A percentile compares a stretch with the other conserved stretches of the same genome.
Conservation (phyloP, 1,140 invertebrate species). For the Andricus grossulariae region DNA sequence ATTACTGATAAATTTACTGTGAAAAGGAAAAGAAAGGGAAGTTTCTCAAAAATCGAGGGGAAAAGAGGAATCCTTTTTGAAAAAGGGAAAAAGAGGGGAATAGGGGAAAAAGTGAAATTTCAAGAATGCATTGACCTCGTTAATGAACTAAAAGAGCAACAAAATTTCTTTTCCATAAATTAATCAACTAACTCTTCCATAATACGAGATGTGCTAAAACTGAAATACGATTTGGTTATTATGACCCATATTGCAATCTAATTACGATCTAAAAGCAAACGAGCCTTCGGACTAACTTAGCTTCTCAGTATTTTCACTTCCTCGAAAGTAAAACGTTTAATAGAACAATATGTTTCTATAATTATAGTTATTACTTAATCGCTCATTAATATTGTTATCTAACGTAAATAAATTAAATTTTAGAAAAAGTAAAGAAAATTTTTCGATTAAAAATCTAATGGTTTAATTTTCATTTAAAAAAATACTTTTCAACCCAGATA, state of each 20-base stretch:
- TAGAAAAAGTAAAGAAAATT: no score
- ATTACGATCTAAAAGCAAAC: slow-evolving; percentile 16
- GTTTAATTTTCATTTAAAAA: no score
- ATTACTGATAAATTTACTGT: no score
- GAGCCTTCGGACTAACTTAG: slow-evolving; percentile 36
- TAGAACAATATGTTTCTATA: neutral
- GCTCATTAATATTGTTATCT: no score
- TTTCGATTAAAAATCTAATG: no score
- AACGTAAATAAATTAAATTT: no score
- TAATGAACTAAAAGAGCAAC: neutral
- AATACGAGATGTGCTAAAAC: neutral
- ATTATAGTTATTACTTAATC: neutral
- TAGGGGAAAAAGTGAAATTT: neutral
- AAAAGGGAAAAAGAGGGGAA: neutral
- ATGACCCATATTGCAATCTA: slow-evolving; percentile 35
- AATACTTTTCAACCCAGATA: no score
- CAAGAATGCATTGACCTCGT: neutral
- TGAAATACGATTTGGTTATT: slow-evolving; percentile 8
- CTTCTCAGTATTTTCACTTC: slow-evolving; percentile 4
- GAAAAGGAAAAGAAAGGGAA: no score
- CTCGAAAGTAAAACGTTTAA: slow-evolving; percentile 11
- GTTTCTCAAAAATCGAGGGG: no score
- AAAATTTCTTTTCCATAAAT: neutral
- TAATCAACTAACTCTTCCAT: no score
- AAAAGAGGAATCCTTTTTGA: neutral